A percentile compares a stretch with the other conserved stretches of the same genome.
Conservation (phyloP, 1,140 invertebrate genomes). For the Pogonognathellus flavescens region DNA sequence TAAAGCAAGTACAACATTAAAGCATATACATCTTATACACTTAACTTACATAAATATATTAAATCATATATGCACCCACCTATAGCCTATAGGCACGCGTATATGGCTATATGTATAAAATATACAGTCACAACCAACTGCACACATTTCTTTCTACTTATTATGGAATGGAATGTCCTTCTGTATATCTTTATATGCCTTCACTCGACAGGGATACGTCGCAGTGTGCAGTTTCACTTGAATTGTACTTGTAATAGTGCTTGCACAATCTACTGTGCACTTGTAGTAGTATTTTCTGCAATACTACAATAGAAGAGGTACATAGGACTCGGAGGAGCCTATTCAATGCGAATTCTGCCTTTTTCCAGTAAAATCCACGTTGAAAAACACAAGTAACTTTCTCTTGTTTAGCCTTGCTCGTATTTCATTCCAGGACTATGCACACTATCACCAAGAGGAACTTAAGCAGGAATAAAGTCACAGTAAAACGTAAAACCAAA, state of each 20-base stretch:
- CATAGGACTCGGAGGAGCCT: too few species aligned
- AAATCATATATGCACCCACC: too few species aligned
- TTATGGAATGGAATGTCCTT: neutral
- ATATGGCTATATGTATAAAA: neutral
- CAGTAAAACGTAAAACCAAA: constrained; percentile 40
- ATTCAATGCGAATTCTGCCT: too few species aligned
- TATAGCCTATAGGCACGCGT: neutral
- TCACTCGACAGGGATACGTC: too few species aligned
- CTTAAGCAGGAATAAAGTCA: constrained; percentile 30
- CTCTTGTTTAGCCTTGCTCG: neutral
- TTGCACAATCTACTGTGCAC: neutral
- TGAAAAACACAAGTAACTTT: neutral
- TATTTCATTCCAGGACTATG: constrained; percentile 5
- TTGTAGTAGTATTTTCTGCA: neutral
- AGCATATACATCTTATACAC: too few species aligned
- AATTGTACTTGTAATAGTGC: neutral
- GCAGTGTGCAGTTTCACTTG: too few species aligned
- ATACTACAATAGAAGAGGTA: too few species aligned
- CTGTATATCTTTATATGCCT: neutral
- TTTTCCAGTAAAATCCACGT: too few species aligned
- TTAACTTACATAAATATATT: neutral
- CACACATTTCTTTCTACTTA: neutral
- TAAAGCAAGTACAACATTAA: neutral
- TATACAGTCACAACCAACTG: neutral
- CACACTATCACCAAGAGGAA: constrained; percentile 22